Evolutionary conservation across 2,113 vertebrate species (phyloP).

Genomic region (human (Homo sapiens)): DNA sequence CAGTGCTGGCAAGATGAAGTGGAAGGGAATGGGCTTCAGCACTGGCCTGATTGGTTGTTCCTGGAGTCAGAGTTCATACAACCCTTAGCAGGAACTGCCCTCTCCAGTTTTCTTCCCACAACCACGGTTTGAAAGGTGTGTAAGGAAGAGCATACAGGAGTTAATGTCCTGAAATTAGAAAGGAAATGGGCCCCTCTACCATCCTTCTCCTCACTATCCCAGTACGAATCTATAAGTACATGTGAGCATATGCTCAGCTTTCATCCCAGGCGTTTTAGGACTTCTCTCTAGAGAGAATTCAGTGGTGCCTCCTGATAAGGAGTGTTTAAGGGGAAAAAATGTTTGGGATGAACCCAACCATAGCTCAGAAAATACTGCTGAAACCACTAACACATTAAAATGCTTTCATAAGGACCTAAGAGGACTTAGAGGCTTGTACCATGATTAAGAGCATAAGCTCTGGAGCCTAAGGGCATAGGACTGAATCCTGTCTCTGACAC

Average conservation of each 20-base stretch:
- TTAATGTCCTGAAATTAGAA: constrained; percentile 39
- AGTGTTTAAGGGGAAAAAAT: constrained; percentile 4
- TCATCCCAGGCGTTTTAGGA: not conserved
- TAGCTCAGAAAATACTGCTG: constrained; percentile 20
- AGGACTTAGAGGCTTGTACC: not conserved
- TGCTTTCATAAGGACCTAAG: constrained; percentile 29
- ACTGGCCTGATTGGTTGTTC: not conserved
- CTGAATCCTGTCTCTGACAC: not conserved
- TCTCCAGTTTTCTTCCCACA: not conserved
- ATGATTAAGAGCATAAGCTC: constrained; percentile 8
- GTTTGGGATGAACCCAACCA: not conserved
- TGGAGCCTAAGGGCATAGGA: not conserved
- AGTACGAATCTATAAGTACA: not conserved
- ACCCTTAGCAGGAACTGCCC: not conserved
- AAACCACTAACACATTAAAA: constrained; percentile 46
- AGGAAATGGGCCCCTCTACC: not conserved
- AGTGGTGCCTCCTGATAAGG: not conserved
- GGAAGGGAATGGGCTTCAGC: not conserved
- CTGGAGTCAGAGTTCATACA: not conserved
- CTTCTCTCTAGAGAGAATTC: constrained; percentile 15
- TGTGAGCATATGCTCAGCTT: not conserved
- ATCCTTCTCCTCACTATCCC: not conserved
- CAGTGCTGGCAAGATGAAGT: not conserved
- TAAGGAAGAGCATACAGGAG: constrained; percentile 12
- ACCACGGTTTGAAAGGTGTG: not conserved